Evolutionary conservation across 2,888 invertebrate species (phyloP), one percentile per base, ranked within the genome.

Genomic region (Heliconius ismenius): DNA sequence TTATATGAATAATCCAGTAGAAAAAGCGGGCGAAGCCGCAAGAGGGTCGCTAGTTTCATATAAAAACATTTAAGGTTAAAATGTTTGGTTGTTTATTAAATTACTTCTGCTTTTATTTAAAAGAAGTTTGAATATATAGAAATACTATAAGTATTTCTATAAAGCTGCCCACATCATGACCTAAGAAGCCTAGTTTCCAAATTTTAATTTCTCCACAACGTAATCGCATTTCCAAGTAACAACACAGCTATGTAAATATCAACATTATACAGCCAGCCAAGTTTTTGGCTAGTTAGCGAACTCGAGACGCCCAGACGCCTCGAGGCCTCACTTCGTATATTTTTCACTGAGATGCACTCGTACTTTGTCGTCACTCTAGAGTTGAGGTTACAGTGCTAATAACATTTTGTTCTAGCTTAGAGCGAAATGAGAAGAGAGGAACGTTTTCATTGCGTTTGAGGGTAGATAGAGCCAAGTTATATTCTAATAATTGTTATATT

Each of bases 241-340:
- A 64, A 54, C 15, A 32, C 36, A 49, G 24, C 54, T 70, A 63
- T 76, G 36, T 70, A 70, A 70, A 64, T 75, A 68, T 43, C 9
- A 65, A 74, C 58, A 49, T 70, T 64, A 74, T 54, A 36, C 63
- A n/a, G 26, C 13, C 11, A 32, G 36, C 43, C 49, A 64, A 70
- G 64, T 70, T 54, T 32, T 36, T 64, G 24, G 32, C 54, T 70
- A 62, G 75, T 76, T 70, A 75, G 69, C 60, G 60, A 68, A 75
- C 75, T 75, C n/a, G 62, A 75, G 75, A 75, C 67, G 43, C 60
- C 26, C 68, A 75, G 75, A 43, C 75, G 75, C 75, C 75, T 62
- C n/a, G 43, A 75, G 75, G 75, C 69, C 68, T 69, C 70, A 68
- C 62, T 62, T 75, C 62, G 75, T 75, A 73, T 62, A 62, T 73